Percentiles rank a stretch among this genome's conserved stretches.
phyloP scores from a whole-genome alignment of 2,113 vertebrate genomes.

The Ictalurus furcatus region DNA sequence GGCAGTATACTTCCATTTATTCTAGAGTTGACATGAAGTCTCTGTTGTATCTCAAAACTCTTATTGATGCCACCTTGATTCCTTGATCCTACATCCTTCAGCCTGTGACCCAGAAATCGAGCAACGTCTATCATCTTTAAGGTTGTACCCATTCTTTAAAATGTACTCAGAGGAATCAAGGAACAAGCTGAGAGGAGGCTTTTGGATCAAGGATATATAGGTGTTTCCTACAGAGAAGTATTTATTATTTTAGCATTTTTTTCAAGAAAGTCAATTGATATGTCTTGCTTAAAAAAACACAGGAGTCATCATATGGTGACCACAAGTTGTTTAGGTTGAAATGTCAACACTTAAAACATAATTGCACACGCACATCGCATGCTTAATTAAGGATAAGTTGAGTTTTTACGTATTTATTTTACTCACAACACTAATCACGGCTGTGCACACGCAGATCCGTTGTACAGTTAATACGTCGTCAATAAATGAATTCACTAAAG shows the following conservation, averaged over 20 bases:
- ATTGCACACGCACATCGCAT: too few relatives aligned
- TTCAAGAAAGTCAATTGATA: not conserved
- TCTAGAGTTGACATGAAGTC: not conserved
- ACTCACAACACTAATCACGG: not conserved
- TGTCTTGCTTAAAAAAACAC: not conserved
- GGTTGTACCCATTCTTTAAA: not conserved
- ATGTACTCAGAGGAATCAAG: not conserved
- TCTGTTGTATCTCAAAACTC: not conserved
- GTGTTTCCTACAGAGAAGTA: not conserved
- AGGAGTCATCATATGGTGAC: not conserved
- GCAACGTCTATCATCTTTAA: not conserved
- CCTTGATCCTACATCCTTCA: not conserved
- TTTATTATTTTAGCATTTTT: not conserved
- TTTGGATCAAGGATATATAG: not conserved
- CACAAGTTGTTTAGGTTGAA: not conserved
- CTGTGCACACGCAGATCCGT: not conserved
- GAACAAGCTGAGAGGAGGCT: not conserved
- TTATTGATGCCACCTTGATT: not conserved
- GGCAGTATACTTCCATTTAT: conserved; percentile 47
- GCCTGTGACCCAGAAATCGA: not conserved
- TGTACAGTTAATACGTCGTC: not conserved
- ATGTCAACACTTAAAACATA: not conserved
- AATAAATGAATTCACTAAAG: not conserved
- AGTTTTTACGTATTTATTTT: not conserved
- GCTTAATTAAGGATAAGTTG: not conserved